Base-by-base conservation (phyloP, 2,797 vertebrate species). In the Echiichthys vipera region DNA sequence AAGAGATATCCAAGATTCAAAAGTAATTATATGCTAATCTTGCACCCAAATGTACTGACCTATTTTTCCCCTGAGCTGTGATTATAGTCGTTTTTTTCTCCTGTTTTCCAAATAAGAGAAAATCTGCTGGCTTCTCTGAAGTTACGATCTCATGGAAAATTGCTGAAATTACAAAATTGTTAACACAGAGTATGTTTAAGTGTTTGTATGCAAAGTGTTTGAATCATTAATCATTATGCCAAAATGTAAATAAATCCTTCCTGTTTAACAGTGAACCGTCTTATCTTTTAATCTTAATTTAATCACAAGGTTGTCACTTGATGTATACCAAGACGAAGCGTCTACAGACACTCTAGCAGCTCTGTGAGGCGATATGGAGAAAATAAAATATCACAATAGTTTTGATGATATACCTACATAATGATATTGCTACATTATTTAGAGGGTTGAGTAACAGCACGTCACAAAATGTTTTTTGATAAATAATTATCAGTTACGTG, bases 181-280 rank as follows among this genome's bases (percentile, higher is more conserved):
- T 37, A 12, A 24, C 29, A 57, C 22, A 2, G 18, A 70, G 32
- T 40, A 13, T 45, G 64, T 25, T 49, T 69, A 9, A 54, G 14
- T 55, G 5, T 46, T 47, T 56, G 12, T 54, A 25, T 29, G 22
- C 40, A 4, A n/a, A 8, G 25, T 58, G 53, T 74, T 20, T 63
- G 37, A 50, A 36, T 69, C 4, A 61, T 64, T 53, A 10, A 27
- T 61, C 2, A 47, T 66, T 47, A 13, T 66, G 3, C 29, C 5
- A 59, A 56, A 65, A 67, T 80, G 55, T 77, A 74, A 80, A 82
- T 84, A 73, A 75, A 87, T 45, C 17, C 4, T 20, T 27, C 25
- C 15, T 47, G 22, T 61, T 37, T 2, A 63, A 70, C 22, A 32
- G 14, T 30, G 11, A 58, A 20, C 5, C 3, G 10, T 69, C 10